Percentiles rank a stretch among this genome's conserved stretches.
Conservation (phyloP, 1,140 invertebrate species). For the Magallana angulata region DNA sequence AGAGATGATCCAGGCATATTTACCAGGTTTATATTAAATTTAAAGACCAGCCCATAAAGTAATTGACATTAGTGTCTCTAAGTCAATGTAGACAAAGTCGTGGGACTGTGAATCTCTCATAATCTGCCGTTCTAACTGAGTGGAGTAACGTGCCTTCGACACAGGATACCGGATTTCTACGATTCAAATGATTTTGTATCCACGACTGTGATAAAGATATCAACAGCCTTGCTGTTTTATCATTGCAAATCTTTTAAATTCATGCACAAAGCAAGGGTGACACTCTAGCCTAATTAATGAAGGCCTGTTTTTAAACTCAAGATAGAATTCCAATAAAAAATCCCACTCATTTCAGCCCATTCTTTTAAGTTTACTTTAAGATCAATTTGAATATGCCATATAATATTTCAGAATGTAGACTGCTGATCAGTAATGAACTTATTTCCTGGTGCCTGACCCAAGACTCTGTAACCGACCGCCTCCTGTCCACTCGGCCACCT, state of each 20-base stretch:
- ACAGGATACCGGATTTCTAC: background rate
- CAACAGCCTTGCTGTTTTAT: background rate
- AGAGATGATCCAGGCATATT: constrained; percentile 21
- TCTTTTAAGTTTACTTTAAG: background rate
- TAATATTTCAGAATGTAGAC: background rate
- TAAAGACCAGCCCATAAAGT: constrained; percentile 28
- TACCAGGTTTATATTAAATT: constrained; percentile 37
- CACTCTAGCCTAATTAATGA: constrained; percentile 30
- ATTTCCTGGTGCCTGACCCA: background rate
- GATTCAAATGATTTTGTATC: constrained; percentile 3
- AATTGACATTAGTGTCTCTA: constrained; percentile 26
- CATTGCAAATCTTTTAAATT: background rate
- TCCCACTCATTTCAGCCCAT: background rate
- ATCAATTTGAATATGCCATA: background rate
- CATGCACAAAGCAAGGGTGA: background rate
- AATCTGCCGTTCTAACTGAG: constrained; percentile 10
- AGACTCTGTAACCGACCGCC: too few species aligned
- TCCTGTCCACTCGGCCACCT: too few species aligned
- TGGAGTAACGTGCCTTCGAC: background rate
- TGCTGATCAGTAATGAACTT: background rate
- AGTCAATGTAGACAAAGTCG: background rate
- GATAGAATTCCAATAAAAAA: background rate
- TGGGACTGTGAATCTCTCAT: constrained; percentile 17
- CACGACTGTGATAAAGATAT: constrained; percentile 23
- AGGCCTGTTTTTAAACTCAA: background rate